A percentile compares a stretch with the other conserved stretches of the same genome.
phyloP scores from a whole-genome alignment of 1,140 invertebrate genomes.

The Battus philenor region DNA sequence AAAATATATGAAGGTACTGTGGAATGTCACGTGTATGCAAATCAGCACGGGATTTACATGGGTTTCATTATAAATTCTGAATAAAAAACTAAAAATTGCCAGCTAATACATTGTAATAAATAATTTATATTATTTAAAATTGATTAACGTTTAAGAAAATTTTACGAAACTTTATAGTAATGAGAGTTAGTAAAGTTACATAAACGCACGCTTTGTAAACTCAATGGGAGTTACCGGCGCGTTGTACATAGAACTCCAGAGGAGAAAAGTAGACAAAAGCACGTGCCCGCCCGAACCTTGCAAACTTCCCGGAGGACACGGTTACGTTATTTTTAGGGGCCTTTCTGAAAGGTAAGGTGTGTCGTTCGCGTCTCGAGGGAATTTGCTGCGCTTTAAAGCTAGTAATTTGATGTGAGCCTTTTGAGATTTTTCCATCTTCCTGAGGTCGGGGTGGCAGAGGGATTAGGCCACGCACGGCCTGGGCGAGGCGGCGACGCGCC shows the following conservation, averaged over 20 bases:
- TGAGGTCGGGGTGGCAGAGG: constrained; percentile 52
- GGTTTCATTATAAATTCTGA: too few relatives aligned
- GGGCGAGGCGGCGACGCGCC: constrained; percentile 58
- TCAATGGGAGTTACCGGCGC: constrained; percentile 59
- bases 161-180: too few relatives aligned
- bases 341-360: constrained; percentile 63
- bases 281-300: constrained; percentile 57
- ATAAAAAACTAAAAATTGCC: too few relatives aligned
- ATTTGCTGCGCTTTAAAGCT: constrained; percentile 64
- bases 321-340: constrained; percentile 56
- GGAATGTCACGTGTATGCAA: too few relatives aligned
- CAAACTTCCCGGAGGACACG: constrained; percentile 64
- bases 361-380: constrained; percentile 48
- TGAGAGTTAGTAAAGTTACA: constrained; percentile 44
- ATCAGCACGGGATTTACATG: too few relatives aligned
- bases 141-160: too few relatives aligned
- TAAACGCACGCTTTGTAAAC: constrained; percentile 44
- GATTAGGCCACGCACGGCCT: constrained; percentile 60
- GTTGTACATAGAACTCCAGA: constrained; percentile 60
- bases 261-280: constrained; percentile 70
- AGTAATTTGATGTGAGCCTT: constrained; percentile 72
- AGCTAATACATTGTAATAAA: too few relatives aligned
- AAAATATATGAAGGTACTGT: too few relatives aligned
- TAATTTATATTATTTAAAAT: too few relatives aligned
- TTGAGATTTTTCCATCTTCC: constrained; percentile 67